phyloP scores from a whole-genome alignment of 2,113 vertebrate species.

The Chloebia gouldiae region DNA sequence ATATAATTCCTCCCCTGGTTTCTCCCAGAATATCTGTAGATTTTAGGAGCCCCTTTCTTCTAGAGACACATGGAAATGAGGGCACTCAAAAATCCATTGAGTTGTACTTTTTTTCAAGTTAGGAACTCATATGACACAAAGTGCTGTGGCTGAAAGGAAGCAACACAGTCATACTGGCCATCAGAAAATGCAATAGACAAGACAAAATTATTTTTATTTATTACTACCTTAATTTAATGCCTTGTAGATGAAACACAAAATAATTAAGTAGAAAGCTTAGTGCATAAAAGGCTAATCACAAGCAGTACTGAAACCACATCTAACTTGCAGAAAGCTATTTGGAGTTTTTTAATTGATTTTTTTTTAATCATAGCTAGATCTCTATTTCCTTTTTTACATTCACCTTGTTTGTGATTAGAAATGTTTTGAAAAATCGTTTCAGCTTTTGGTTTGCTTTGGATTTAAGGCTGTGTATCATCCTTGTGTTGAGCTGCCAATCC shows the following conservation, averaged over 20 bases:
- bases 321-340: not conserved
- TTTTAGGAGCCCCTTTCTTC: not conserved
- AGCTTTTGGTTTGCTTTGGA: not conserved
- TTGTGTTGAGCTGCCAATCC: not conserved
- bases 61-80: not conserved
- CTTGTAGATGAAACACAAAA: not conserved
- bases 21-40: not conserved
- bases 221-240: not conserved
- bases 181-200: not conserved
- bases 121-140: not conserved
- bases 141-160: not conserved
- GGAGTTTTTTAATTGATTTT: not conserved
- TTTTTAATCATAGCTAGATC: not conserved
- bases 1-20: not conserved
- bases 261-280: not conserved
- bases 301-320: not conserved
- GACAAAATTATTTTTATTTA: not conserved
- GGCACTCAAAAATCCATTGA: not conserved
- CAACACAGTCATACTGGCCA: not conserved
- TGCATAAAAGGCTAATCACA: not conserved
- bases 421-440: not conserved
- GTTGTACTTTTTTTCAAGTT: not conserved
- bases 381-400: not conserved
- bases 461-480: not conserved
- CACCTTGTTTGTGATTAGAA: not conserved